phyloP scores from a whole-genome alignment of 2,888 invertebrate species.

The Selenia dentaria region DNA sequence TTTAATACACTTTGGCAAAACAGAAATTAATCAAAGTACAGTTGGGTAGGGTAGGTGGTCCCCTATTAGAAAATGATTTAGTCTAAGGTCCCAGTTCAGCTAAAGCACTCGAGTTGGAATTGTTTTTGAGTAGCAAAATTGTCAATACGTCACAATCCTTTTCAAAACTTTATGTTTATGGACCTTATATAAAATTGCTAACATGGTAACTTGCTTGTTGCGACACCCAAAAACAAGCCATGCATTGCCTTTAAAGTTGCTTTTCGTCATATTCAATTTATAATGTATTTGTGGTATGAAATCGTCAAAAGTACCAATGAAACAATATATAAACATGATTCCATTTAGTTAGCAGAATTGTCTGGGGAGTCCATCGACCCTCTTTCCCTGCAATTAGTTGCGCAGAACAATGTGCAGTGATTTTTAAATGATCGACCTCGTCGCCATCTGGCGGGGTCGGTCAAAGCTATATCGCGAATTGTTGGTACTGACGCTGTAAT shows the following conservation, averaged over 20 bases:
- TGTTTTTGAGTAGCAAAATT: too few species aligned
- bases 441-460: constrained; percentile 72
- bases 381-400: constrained; percentile 84
- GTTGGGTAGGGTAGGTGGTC: constrained; percentile 34
- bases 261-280: too few species aligned
- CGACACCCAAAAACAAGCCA: too few species aligned
- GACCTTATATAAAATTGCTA: too few species aligned
- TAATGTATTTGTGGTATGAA: too few species aligned
- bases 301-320: too few species aligned
- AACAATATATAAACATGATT: too few species aligned
- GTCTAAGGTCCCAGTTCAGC: constrained; percentile 33
- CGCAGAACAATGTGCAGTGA: constrained; percentile 83
- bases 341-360: neutral
- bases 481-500: constrained; percentile 42
- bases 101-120: neutral
- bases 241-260: too few species aligned
- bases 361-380: constrained; percentile 67
- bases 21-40: constrained; percentile 48
- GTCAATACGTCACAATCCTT: too few species aligned
- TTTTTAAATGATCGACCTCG: constrained; percentile 80
- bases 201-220: too few species aligned
- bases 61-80: constrained; percentile 79
- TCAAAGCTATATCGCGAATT: constrained; percentile 73
- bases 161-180: too few species aligned
- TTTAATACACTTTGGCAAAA: constrained; percentile 32